A percentile compares a stretch with the other conserved stretches of the same genome.
Evolutionary conservation across 2,113 vertebrate species (phyloP).

Genomic region (Stigmatopora nigra): DNA sequence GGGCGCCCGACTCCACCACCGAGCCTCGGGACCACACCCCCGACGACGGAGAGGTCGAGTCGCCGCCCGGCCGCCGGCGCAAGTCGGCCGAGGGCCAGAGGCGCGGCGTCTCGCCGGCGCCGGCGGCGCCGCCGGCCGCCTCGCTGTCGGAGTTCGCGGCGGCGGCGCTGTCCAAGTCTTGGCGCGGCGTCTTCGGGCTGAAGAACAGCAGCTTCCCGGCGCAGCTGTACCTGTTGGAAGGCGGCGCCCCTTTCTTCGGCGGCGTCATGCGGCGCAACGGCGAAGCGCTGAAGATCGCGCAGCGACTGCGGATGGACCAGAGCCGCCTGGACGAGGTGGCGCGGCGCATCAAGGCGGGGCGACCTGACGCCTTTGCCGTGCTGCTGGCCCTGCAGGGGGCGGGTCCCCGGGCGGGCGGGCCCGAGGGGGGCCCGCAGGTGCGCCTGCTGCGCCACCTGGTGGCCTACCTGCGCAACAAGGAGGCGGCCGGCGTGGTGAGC

Average conservation of each 20-base stretch:
- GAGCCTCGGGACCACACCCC: slow-evolving; percentile 78
- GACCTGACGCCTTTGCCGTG: slow-evolving; percentile 84
- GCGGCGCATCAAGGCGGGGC: slow-evolving; percentile 86
- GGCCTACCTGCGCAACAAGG: slow-evolving; percentile 98
- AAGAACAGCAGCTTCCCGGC: slow-evolving; percentile 98
- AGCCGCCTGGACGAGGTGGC: slow-evolving; percentile 94
- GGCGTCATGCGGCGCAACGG: slow-evolving; percentile 80
- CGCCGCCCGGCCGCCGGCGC: slow-evolving; percentile 66
- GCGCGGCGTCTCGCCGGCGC: slow-evolving; percentile 61
- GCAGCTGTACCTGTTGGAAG: slow-evolving; percentile 89
- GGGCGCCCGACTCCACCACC: slow-evolving; percentile 73
- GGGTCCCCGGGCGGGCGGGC: slow-evolving; percentile 63
- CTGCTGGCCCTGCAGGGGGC: slow-evolving; percentile 87
- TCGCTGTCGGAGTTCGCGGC: slow-evolving; percentile 84
- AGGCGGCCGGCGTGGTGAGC: slow-evolving; percentile 95
- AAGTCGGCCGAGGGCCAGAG: slow-evolving; percentile 64
- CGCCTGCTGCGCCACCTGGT: slow-evolving; percentile 95
- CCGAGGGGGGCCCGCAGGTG: slow-evolving; percentile 86
- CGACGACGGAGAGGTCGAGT: slow-evolving; percentile 55
- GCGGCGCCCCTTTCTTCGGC: slow-evolving; percentile 78
- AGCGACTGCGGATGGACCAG: slow-evolving; percentile 93
- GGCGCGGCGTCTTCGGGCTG: slow-evolving; percentile 90
- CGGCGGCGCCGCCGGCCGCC: slow-evolving; percentile 29
- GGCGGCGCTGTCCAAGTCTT: slow-evolving; percentile 79
- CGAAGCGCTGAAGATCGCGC: slow-evolving; percentile 94